These are phyloP conservation scores for Aphelocoma californica DNA, from an alignment of 2,797 vertebrate species.

Conservation along the genomic window DNA sequence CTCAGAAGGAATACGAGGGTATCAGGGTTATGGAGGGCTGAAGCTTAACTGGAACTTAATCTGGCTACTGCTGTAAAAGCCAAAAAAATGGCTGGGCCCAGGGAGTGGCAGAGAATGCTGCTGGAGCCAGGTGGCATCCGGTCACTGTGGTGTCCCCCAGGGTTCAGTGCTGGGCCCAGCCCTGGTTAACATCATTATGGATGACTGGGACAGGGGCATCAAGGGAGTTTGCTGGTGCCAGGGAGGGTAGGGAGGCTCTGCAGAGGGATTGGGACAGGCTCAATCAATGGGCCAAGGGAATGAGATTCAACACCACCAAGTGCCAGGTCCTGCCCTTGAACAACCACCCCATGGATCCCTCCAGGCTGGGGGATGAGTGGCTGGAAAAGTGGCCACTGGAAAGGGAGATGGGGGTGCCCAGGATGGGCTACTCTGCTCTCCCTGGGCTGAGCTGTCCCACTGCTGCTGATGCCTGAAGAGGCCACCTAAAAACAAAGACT, in stretches of 20 bases:
- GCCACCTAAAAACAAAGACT: too few species aligned
- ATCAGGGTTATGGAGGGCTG: background rate
- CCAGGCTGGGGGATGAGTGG: background rate
- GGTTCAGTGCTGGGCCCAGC: background rate
- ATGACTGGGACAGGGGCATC: too few species aligned
- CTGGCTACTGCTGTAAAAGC: background rate
- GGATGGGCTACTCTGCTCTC: background rate
- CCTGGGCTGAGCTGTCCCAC: background rate
- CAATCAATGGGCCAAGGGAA: rapidly evolving
- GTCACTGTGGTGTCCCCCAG: background rate
- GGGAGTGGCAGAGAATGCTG: background rate
- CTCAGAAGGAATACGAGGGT: background rate
- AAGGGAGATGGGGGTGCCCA: background rate
- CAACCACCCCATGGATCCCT: too few species aligned
- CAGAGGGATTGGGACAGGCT: background rate
- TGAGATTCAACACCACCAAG: background rate
- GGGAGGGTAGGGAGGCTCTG: background rate
- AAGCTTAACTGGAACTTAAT: background rate
- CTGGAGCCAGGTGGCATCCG: rapidly evolving
- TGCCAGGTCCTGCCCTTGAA: background rate
- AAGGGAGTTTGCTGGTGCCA: background rate
- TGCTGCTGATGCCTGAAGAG: background rate
- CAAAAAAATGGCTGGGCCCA: background rate
- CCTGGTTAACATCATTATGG: background rate
- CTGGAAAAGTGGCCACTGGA: background rate